phyloP scores from a whole-genome alignment of 1,140 invertebrate species.

The Drosophila kohkoa region DNA sequence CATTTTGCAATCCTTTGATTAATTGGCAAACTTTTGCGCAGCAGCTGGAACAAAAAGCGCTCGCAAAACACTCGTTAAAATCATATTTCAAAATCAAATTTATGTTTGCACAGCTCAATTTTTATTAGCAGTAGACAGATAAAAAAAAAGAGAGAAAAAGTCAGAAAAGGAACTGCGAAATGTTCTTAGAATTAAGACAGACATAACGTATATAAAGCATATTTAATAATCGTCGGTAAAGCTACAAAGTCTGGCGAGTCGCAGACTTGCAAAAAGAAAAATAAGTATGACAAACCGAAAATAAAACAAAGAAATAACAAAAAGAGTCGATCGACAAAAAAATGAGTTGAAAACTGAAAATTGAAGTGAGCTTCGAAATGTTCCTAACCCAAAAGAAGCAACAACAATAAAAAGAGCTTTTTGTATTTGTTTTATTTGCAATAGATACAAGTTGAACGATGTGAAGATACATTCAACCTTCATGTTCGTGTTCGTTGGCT shows the following conservation, averaged over 20 bases:
- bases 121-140: slow-evolving; percentile 18
- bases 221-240: slow-evolving; percentile 40
- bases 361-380: slow-evolving; percentile 27
- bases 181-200: slow-evolving; percentile 40
- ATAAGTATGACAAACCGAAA: slow-evolving; percentile 1
- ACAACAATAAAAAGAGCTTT: slow-evolving; percentile 1
- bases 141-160: neutral
- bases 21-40: slow-evolving; percentile 50
- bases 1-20: slow-evolving; percentile 55
- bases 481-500: slow-evolving; percentile 54
- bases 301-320: slow-evolving; percentile 4
- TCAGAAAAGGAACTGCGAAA: slow-evolving; percentile 6
- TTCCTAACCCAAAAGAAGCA: slow-evolving; percentile 18
- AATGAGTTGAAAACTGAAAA: slow-evolving; percentile 29
- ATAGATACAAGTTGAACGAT: slow-evolving; percentile 65
- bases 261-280: slow-evolving; percentile 42
- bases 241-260: slow-evolving; percentile 34
- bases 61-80: slow-evolving; percentile 43
- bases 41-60: slow-evolving; percentile 32
- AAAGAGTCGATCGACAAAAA: slow-evolving; percentile 24
- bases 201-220: slow-evolving; percentile 19
- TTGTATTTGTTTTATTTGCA: slow-evolving; percentile 69
- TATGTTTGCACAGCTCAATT: slow-evolving; percentile 61
- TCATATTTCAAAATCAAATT: slow-evolving; percentile 63
- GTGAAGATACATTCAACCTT: slow-evolving; percentile 78